phyloP scores from a whole-genome alignment of 1,140 invertebrate genomes.

The Procambarus virginalis region DNA sequence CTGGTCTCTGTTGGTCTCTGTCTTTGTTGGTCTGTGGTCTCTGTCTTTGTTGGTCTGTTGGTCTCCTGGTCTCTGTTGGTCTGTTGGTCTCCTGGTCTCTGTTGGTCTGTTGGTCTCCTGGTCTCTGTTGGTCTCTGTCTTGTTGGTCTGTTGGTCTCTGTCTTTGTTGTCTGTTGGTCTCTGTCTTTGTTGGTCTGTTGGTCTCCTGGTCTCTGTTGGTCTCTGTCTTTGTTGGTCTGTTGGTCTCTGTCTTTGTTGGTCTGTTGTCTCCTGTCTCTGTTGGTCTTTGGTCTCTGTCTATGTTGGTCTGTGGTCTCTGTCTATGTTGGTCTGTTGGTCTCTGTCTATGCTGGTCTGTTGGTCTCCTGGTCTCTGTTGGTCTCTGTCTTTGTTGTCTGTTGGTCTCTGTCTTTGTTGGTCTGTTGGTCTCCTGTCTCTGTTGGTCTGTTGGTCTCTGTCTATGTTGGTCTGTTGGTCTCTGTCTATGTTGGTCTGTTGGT shows the following conservation, averaged over 20 bases:
- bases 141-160: neutral
- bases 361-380: too few relatives aligned
- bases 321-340: neutral
- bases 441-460: too few relatives aligned
- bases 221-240: neutral
- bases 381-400: too few relatives aligned
- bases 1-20: neutral
- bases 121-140: neutral
- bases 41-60: neutral
- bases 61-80: neutral
- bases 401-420: too few relatives aligned
- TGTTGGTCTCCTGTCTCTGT: too few relatives aligned
- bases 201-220: neutral
- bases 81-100: neutral
- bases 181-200: neutral
- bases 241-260: neutral
- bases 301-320: neutral
- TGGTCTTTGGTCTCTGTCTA: neutral
- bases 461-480: too few relatives aligned
- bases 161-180: neutral
- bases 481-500: too few relatives aligned
- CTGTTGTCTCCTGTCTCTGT: neutral
- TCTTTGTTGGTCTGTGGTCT: neutral
- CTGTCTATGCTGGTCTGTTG: too few relatives aligned
- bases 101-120: neutral